Percentiles rank a stretch among this genome's conserved stretches.
These are phyloP conservation scores for Platysteira castanea DNA, from an alignment of 2,113 vertebrate species.

Conservation along the genomic window DNA sequence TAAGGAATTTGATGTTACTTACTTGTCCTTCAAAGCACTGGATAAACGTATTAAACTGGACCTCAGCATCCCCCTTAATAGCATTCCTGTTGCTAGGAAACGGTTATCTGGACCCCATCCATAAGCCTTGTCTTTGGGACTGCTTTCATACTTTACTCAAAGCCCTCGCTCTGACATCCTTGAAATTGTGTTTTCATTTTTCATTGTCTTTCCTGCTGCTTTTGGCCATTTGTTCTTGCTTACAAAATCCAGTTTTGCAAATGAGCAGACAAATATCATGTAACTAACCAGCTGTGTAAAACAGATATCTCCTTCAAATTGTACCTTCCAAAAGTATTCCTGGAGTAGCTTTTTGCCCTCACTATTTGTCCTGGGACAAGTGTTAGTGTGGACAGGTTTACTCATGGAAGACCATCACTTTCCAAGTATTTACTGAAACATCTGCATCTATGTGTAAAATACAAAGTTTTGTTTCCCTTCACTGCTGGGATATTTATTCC, in stretches of 20 bases:
- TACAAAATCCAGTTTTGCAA: conserved; percentile 67
- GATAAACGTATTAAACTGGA: conserved; percentile 60
- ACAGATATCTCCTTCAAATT: conserved; percentile 18
- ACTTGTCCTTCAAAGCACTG: conserved; percentile 35
- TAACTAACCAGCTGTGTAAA: conserved; percentile 46
- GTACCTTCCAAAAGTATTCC: background rate
- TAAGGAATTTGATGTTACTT: conserved; percentile 35
- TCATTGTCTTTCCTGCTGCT: conserved; percentile 56
- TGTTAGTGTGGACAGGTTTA: background rate
- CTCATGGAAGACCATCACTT: background rate
- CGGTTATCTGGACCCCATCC: conserved; percentile 59
- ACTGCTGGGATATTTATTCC: conserved; percentile 2
- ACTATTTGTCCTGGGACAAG: background rate
- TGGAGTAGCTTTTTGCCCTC: background rate
- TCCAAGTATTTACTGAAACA: background rate
- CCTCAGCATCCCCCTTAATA: conserved; percentile 51
- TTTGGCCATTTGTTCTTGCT: conserved; percentile 64
- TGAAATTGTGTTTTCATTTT: conserved; percentile 68
- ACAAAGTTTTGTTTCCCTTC: background rate
- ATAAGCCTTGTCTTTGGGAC: conserved; percentile 56
- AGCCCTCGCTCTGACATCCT: conserved; percentile 45
- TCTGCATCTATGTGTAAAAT: background rate
- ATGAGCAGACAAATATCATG: conserved; percentile 56
- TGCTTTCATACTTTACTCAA: conserved; percentile 37
- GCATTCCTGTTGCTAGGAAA: conserved; percentile 78